phyloP scores from a whole-genome alignment of 2,113 vertebrate species.

The Saguinus midas region DNA sequence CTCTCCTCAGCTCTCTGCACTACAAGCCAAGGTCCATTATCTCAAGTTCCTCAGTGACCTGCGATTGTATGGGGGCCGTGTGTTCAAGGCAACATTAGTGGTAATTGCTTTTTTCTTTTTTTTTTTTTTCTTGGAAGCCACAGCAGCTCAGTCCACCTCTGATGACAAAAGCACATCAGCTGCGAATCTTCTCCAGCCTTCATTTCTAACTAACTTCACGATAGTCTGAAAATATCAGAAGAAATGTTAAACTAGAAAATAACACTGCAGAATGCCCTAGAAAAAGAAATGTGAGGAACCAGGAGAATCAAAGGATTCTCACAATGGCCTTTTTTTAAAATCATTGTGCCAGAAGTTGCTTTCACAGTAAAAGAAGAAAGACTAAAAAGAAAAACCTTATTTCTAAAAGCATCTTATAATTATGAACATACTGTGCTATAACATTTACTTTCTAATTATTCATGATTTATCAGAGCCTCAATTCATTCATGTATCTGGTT shows the following conservation, averaged over 20 bases:
- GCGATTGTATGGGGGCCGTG: conserved; percentile 95
- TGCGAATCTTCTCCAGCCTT: conserved; percentile 9
- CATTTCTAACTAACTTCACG: conserved; percentile 15
- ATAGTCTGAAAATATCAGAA: conserved; percentile 26
- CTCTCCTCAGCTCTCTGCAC: conserved; percentile 91
- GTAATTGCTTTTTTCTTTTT: conserved; percentile 84
- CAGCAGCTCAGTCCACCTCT: neutral
- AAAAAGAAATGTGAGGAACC: conserved; percentile 13
- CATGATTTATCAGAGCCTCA: neutral
- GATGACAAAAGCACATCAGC: conserved; percentile 29
- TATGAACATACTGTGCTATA: neutral
- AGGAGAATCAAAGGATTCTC: neutral
- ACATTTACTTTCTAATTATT: conserved; percentile 60
- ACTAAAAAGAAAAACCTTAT: neutral
- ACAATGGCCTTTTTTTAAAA: neutral
- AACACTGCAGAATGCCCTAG: neutral
- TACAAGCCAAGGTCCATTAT: conserved; percentile 99
- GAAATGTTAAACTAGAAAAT: conserved; percentile 14
- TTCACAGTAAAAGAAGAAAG: neutral
- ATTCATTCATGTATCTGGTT: neutral
- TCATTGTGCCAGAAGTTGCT: neutral
- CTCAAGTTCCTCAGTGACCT: conserved; percentile 98
- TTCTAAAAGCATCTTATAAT: neutral
- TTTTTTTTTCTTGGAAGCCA: neutral
- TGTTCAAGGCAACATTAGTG: conserved; percentile 95